phyloP scores from a whole-genome alignment of 2,113 vertebrate genomes.

The Dicentrarchus labrax region DNA sequence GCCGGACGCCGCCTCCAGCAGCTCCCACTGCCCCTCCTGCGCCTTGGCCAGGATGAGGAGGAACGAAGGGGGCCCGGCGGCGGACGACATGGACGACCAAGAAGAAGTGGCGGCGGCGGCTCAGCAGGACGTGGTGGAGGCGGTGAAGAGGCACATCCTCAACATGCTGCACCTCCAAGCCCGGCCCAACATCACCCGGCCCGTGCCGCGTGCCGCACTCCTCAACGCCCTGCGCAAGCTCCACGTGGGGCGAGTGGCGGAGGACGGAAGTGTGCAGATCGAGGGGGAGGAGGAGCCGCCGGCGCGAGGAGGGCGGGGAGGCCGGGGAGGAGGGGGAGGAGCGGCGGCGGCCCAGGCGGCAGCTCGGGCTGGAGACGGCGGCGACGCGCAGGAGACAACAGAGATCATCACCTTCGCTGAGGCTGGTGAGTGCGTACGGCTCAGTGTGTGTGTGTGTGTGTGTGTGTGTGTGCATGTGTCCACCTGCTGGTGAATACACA shows the following conservation, averaged over 20 bases:
- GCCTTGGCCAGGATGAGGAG: constrained; percentile 88
- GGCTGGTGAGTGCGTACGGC: constrained; percentile 75
- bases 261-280: constrained; percentile 96
- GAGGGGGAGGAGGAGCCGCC: constrained; percentile 88
- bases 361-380: constrained; percentile 19
- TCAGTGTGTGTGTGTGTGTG: background rate
- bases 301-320: constrained; percentile 80
- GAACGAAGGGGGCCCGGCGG: constrained; percentile 23
- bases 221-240: constrained; percentile 97
- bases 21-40: constrained; percentile 91
- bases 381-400: constrained; percentile 87
- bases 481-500: no score
- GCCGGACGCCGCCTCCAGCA: constrained; percentile 78
- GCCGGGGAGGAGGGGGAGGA: constrained; percentile 85
- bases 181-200: constrained; percentile 95
- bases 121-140: constrained; percentile 96
- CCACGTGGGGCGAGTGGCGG: constrained; percentile 94
- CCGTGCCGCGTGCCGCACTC: constrained; percentile 96
- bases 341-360: constrained; percentile 78
- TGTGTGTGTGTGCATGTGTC: constrained; percentile 24
- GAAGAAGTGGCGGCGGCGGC: constrained; percentile 60
- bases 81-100: constrained; percentile 76
- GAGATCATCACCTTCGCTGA: constrained; percentile 99
- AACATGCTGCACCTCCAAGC: constrained; percentile 97
- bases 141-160: constrained; percentile 97